Percentiles rank a stretch among this genome's conserved stretches.
phyloP scores from a whole-genome alignment of 2,797 vertebrate species.

The Diplodus puntazzo region DNA sequence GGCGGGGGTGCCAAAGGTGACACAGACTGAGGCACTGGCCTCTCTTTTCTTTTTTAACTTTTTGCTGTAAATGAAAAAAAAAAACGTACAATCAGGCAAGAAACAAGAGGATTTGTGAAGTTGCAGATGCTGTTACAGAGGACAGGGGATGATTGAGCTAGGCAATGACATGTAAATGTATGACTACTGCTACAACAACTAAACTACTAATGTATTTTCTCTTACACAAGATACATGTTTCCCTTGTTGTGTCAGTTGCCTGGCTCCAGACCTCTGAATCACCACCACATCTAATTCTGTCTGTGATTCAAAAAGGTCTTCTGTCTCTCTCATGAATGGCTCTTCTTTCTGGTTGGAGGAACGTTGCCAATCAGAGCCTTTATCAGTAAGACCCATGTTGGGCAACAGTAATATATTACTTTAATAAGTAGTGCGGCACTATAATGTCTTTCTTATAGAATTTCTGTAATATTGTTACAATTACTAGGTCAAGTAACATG shows the following conservation, averaged over 20 bases:
- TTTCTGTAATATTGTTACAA: too few species aligned
- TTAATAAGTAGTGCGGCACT: too few species aligned
- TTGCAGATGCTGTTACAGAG: not conserved
- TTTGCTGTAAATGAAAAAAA: not conserved
- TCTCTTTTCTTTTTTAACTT: slow-evolving; percentile 22
- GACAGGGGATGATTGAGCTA: accelerated
- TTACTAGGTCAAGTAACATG: too few species aligned
- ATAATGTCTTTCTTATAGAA: too few species aligned
- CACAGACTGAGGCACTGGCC: slow-evolving; percentile 15
- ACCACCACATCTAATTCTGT: slow-evolving; percentile 3
- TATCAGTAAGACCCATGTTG: not conserved
- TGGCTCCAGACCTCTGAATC: slow-evolving; percentile 2
- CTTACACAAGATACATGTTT: not conserved
- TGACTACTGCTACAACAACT: not conserved
- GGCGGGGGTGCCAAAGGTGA: slow-evolving; percentile 1
- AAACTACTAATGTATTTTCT: not conserved
- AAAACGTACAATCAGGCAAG: not conserved
- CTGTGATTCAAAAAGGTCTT: slow-evolving; percentile 5
- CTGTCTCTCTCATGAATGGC: not conserved
- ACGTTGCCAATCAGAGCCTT: too few species aligned
- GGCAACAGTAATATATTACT: too few species aligned
- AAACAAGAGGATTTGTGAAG: not conserved
- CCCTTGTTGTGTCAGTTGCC: not conserved
- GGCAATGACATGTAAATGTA: not conserved
- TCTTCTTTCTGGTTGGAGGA: not conserved